These are phyloP conservation scores for Euwallacea fornicatus DNA, from an alignment of 1,140 invertebrate species.

Conservation along the genomic window DNA sequence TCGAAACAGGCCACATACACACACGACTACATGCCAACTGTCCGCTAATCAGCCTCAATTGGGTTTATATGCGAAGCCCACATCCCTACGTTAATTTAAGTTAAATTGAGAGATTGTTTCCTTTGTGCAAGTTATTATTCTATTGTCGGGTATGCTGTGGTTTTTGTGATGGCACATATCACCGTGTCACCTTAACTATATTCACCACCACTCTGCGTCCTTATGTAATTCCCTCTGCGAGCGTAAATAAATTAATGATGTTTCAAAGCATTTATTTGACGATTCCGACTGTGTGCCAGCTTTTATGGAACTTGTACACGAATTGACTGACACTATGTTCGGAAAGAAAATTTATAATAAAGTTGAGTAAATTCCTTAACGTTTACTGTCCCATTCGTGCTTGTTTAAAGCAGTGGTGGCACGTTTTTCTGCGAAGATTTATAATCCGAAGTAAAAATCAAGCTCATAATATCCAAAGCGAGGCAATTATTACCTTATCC, in stretches of 20 bases:
- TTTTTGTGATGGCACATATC: conserved; percentile 11
- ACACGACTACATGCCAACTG: conserved; percentile 32
- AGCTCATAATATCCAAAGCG: neutral
- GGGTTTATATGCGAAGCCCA: conserved; percentile 53
- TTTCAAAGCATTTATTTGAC: conserved; percentile 5
- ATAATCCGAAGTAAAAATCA: no score
- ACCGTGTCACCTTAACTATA: conserved; percentile 7
- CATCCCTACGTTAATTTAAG: conserved; percentile 53
- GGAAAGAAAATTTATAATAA: conserved; percentile 20
- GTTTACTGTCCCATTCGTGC: conserved; percentile 2
- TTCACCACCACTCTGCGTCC: neutral
- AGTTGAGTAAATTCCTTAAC: conserved; percentile 12
- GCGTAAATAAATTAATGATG: conserved; percentile 16
- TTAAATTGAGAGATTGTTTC: conserved; percentile 55
- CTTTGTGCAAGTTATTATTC: conserved; percentile 54
- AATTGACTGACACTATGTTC: conserved; percentile 11
- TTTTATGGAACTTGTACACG: neutral
- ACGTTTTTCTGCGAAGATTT: no score
- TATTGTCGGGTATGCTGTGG: conserved; percentile 42
- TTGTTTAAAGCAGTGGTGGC: conserved; percentile 1
- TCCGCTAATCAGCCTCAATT: conserved; percentile 51
- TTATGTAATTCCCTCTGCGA: conserved; percentile 5
- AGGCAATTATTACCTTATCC: conserved; percentile 4
- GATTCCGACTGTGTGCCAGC: conserved; percentile 1
- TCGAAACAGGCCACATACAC: conserved; percentile 3